Percentiles rank a stretch among this genome's conserved stretches.
These are phyloP conservation scores for Channa striata DNA, from an alignment of 2,797 vertebrate genomes.

Conservation along the genomic window DNA sequence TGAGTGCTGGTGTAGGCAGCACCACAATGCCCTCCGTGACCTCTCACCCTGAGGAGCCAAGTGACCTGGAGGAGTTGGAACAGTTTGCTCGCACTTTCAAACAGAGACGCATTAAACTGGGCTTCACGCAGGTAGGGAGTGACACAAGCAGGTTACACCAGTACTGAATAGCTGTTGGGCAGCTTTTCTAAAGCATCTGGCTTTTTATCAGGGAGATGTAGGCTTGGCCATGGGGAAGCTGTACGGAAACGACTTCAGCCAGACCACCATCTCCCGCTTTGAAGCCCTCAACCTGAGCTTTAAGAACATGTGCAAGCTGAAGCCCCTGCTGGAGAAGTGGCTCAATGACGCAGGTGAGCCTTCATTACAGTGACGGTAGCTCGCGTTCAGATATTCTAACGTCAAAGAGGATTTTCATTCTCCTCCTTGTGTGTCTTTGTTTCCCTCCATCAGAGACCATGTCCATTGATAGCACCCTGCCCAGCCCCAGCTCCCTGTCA, in stretches of 20 bases:
- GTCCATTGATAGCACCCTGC: slow-evolving; percentile 93
- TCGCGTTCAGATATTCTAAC: not conserved
- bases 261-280: slow-evolving; percentile 95
- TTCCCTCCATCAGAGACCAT: slow-evolving; percentile 86
- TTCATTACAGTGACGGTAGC: not conserved
- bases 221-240: slow-evolving; percentile 96
- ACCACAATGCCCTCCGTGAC: slow-evolving; percentile 75
- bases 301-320: slow-evolving; percentile 98
- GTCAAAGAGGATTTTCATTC: not conserved
- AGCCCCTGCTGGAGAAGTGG: slow-evolving; percentile 95
- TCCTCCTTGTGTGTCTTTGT: slow-evolving; percentile 8
- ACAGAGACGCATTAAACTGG: slow-evolving; percentile 94
- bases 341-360: slow-evolving; percentile 91
- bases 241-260: slow-evolving; percentile 96
- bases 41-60: slow-evolving; percentile 92
- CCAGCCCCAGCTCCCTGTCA: slow-evolving; percentile 91
- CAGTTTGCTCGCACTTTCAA: slow-evolving; percentile 96
- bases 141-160: not conserved
- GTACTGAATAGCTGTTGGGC: not conserved
- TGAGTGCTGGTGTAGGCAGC: slow-evolving; percentile 66
- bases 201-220: slow-evolving; percentile 87
- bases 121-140: slow-evolving; percentile 90
- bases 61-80: slow-evolving; percentile 94
- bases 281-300: slow-evolving; percentile 97
- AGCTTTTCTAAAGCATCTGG: not conserved